A percentile compares a stretch with the other conserved stretches of the same genome.
Evolutionary conservation across 2,888 invertebrate species (phyloP).

Genomic region (Erynnis tages): DNA sequence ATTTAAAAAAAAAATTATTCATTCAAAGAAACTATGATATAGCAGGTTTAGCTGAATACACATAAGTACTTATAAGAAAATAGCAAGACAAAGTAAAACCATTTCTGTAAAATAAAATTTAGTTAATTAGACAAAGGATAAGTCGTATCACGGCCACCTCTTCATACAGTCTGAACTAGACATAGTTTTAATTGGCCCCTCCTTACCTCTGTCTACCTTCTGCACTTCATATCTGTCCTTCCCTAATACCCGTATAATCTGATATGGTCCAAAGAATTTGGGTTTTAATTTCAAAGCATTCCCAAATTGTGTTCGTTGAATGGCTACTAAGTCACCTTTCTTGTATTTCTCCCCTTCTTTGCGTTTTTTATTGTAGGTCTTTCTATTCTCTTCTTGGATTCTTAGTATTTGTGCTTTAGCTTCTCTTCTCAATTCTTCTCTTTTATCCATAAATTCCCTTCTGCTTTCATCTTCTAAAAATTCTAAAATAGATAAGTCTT

Average conservation of each 20-base stretch:
- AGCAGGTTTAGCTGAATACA: too few relatives aligned
- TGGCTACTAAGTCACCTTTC: constrained; percentile 4
- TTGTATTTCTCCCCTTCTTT: not conserved
- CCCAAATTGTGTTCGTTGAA: constrained; percentile 1
- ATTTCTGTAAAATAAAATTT: too few relatives aligned
- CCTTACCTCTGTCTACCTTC: not conserved
- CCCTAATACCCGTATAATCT: not conserved
- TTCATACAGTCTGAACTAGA: constrained; percentile 9
- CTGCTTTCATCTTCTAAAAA: constrained; percentile 5
- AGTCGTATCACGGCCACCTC: not conserved
- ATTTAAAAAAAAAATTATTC: too few relatives aligned
- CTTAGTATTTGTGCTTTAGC: constrained; percentile 2
- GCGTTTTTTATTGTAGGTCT: not conserved
- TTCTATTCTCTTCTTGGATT: not conserved
- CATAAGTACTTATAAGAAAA: too few relatives aligned
- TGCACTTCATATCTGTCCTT: not conserved
- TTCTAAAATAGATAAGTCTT: constrained; percentile 1
- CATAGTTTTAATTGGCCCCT: not conserved
- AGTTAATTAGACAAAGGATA: too few relatives aligned
- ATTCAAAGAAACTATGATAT: too few relatives aligned
- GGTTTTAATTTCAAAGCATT: constrained; percentile 5
- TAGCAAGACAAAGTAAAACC: too few relatives aligned
- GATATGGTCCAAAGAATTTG: not conserved
- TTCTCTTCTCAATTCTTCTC: not conserved
- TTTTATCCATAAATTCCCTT: not conserved